A percentile compares a stretch with the other conserved stretches of the same genome.
These are phyloP conservation scores for Myzus persicae DNA, from an alignment of 1,140 invertebrate genomes.

Conservation along the genomic window DNA sequence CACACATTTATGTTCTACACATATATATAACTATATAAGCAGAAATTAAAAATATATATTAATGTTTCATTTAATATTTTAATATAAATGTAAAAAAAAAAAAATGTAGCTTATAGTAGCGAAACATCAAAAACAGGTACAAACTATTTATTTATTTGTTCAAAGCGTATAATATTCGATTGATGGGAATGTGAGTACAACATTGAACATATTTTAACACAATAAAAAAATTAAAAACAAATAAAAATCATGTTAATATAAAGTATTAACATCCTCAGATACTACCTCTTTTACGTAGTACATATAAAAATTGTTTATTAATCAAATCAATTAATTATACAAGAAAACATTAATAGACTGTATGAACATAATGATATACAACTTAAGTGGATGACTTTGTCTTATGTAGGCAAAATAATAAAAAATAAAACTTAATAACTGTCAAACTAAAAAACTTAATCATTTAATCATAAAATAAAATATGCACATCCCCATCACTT, in stretches of 20 bases:
- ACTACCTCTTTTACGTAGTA: not conserved
- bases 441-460: not conserved
- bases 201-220: not conserved
- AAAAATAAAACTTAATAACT: not conserved
- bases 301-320: not conserved
- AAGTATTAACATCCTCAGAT: not conserved
- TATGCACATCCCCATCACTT: not conserved
- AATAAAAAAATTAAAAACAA: not conserved
- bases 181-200: not conserved
- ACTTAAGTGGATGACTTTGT: not conserved
- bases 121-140: not conserved
- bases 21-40: not conserved
- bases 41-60: not conserved
- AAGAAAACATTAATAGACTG: not conserved
- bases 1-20: too few relatives aligned
- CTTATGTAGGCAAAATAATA: not conserved
- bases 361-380: not conserved
- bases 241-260: not conserved
- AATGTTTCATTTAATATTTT: not conserved
- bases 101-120: not conserved
- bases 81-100: slow-evolving; percentile 33
- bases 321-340: not conserved
- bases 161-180: not conserved
- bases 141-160: not conserved
- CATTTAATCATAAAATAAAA: not conserved